Evolutionary conservation across 2,113 vertebrate genomes (phyloP).

Genomic region (Marcusenius ussheri): DNA sequence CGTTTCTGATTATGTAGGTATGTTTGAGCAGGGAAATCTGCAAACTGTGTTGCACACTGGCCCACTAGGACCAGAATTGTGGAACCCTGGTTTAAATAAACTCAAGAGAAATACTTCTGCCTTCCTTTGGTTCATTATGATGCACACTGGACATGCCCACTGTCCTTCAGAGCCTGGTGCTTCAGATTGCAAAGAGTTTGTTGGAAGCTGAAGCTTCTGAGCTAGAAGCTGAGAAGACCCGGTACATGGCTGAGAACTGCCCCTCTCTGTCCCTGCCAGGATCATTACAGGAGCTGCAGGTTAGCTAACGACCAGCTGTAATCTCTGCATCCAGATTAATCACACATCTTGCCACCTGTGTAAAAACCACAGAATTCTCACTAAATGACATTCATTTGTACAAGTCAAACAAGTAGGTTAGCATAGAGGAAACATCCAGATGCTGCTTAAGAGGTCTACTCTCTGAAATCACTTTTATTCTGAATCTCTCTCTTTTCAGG

Average conservation of each 20-base stretch:
- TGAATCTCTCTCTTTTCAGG: slow-evolving; percentile 53
- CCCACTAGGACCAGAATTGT: neutral
- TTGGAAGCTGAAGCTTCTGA: slow-evolving; percentile 71
- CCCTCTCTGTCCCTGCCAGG: slow-evolving; percentile 56
- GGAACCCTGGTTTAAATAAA: neutral
- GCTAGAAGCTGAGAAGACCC: slow-evolving; percentile 59
- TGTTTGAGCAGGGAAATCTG: neutral
- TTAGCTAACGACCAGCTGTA: slow-evolving; percentile 29
- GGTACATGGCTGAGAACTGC: slow-evolving; percentile 71
- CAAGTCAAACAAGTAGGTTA: neutral
- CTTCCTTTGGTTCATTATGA: neutral
- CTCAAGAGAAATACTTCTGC: neutral
- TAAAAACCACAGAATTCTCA: neutral
- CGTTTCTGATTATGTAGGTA: neutral
- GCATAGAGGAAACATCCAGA: neutral
- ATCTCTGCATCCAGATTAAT: neutral
- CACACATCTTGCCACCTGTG: neutral
- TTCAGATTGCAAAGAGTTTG: slow-evolving; percentile 72
- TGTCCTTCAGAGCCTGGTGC: slow-evolving; percentile 75
- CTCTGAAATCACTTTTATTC: neutral
- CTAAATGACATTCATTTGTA: neutral
- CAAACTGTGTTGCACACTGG: neutral
- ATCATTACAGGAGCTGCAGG: slow-evolving; percentile 72
- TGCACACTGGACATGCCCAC: neutral
- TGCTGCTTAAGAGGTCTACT: neutral